Conservation (phyloP, 2,888 invertebrate species). For the Pollenia amentaria region DNA sequence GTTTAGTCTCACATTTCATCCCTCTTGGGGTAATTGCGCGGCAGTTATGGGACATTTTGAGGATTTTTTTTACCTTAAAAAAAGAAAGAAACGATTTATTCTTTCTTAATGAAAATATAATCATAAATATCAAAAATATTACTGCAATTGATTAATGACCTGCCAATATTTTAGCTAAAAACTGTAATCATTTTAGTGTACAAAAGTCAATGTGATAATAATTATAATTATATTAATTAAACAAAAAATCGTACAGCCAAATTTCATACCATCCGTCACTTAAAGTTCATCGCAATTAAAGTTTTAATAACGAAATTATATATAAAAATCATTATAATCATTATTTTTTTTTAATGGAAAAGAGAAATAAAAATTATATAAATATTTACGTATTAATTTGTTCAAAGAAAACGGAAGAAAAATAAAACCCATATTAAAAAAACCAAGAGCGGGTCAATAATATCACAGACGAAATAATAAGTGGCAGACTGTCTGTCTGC, state of each 20-base stretch:
- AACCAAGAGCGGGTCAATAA: slow-evolving; percentile 18
- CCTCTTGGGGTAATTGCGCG: too few species aligned
- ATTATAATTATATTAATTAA: not conserved
- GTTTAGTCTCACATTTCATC: too few species aligned
- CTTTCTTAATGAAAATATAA: too few species aligned
- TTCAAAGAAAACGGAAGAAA: not conserved
- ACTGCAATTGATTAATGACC: too few species aligned
- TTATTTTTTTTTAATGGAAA: not conserved
- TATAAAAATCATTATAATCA: slow-evolving; percentile 5
- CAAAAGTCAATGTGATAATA: not conserved
- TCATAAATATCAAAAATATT: too few species aligned
- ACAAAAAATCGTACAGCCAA: not conserved
- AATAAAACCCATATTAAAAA: not conserved
- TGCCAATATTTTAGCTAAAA: too few species aligned
- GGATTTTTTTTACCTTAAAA: too few species aligned
- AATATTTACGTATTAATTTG: slow-evolving; percentile 34
- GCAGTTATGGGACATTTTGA: too few species aligned
- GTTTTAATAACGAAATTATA: slow-evolving; percentile 4
- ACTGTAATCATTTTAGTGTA: too few species aligned
- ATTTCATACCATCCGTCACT: not conserved
- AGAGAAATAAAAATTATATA: not conserved
- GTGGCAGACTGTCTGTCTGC: slow-evolving; percentile 4
- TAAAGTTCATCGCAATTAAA: not conserved
- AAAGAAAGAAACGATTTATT: too few species aligned
- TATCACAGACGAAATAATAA: not conserved